Percentiles rank a stretch among this genome's conserved stretches.
phyloP scores from a whole-genome alignment of 2,113 vertebrate species.

The Eonycteris spelaea region DNA sequence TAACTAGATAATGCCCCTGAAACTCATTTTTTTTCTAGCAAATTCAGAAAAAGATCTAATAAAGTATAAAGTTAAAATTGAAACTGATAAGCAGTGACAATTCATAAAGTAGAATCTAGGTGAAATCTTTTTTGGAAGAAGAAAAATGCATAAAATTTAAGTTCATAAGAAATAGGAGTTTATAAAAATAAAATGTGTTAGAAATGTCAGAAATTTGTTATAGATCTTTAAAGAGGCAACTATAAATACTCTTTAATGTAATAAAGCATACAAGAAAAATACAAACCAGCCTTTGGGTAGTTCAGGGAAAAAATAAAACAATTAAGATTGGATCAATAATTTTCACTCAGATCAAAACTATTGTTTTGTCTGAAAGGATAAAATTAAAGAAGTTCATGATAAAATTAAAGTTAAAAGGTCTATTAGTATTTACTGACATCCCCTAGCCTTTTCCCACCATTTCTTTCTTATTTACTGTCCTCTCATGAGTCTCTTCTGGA shows the following conservation, averaged over 20 bases:
- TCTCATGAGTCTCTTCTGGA: neutral
- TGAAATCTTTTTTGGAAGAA: slow-evolving; percentile 1
- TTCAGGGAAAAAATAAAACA: rapidly evolving
- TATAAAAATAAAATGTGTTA: slow-evolving; percentile 31
- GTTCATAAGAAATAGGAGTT: neutral
- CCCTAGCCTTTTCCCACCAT: neutral
- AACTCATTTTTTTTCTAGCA: neutral
- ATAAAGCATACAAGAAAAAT: slow-evolving; percentile 16
- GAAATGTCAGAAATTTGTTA: neutral
- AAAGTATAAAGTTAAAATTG: slow-evolving; percentile 21
- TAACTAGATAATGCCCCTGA: neutral
- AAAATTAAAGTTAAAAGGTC: slow-evolving; percentile 12
- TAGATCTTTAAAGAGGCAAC: neutral
- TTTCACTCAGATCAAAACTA: slow-evolving; percentile 41
- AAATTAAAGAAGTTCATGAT: slow-evolving; percentile 10
- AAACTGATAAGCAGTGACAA: neutral
- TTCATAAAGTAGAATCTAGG: neutral
- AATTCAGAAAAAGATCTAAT: neutral
- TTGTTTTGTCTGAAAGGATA: neutral
- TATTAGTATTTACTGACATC: neutral
- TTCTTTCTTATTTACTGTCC: neutral
- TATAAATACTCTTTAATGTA: neutral
- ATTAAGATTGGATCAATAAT: neutral
- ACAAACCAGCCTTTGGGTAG: neutral
- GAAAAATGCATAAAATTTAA: slow-evolving; percentile 13